These are phyloP conservation scores for Heliornis fulica DNA, from an alignment of 2,113 vertebrate species.

Conservation along the genomic window DNA sequence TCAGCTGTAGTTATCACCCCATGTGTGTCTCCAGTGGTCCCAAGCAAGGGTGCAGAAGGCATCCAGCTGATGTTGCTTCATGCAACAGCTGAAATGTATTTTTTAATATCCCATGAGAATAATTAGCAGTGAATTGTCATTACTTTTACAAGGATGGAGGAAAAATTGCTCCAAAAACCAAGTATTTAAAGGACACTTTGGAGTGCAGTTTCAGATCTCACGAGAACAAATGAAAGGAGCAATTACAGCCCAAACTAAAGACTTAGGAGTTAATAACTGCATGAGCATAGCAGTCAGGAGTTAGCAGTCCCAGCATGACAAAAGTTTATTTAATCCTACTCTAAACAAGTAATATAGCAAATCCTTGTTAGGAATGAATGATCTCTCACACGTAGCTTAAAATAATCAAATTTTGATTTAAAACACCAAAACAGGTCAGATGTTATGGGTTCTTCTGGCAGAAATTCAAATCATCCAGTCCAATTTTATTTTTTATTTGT, in stretches of 20 bases:
- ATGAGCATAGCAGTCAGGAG: neutral
- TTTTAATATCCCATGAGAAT: neutral
- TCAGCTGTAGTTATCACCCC: neutral
- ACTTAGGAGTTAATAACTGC: neutral
- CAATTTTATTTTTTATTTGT: conserved; percentile 37
- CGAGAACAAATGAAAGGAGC: neutral
- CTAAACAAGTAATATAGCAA: conserved; percentile 31
- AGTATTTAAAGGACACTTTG: neutral
- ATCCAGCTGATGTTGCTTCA: neutral
- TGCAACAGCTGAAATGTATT: neutral
- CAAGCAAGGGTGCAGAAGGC: neutral
- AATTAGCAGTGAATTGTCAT: neutral
- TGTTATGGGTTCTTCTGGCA: neutral
- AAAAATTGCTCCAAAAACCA: accelerated
- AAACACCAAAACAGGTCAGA: neutral
- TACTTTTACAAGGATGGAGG: neutral
- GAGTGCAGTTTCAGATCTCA: neutral
- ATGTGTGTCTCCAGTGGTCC: neutral
- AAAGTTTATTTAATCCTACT: conserved; percentile 36
- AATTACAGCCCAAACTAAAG: neutral
- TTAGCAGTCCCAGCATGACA: neutral
- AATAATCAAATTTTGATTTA: conserved; percentile 35
- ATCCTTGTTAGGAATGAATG: conserved; percentile 24
- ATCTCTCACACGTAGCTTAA: conserved; percentile 15
- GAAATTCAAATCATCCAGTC: neutral